Base-by-base conservation (phyloP, 2,888 invertebrate genomes). In the Caenorhabditis sp. region DNA sequence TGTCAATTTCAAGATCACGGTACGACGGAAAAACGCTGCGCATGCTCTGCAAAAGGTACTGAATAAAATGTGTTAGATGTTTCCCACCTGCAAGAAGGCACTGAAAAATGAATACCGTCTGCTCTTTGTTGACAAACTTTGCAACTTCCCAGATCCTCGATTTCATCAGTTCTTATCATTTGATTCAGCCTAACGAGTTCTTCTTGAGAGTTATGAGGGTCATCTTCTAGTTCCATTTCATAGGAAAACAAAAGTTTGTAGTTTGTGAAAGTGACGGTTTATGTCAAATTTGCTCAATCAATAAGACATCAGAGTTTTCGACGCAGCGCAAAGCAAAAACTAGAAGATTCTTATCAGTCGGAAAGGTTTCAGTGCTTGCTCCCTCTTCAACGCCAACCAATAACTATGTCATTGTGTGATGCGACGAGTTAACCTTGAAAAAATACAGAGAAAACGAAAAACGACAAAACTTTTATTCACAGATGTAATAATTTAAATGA, bases 21-120 rank as follows among this genome's bases (percentile, higher is more conserved):
- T 90, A 24, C 90, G 80, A 11, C 90, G 81, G 69, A 89, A 89
- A 68, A 89, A 88, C 9, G 88, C 89, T 3, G 88, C 89, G 71
- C 90, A 87, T 2, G 87, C 87, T 53, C 87, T 87, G 69, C 32
- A 78, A 69, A 44, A 24, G 32, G 15, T 32, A 32, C 32, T 26
- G 37, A 37, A 26, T 35, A 28, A 35, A 13, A n/a, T 13, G 2
- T 40, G 40, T 13, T 13, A 13, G 2, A 13, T 2, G 13, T 5
- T 40, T 40, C 40, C 40, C 58, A 81, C 81, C 81, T 70, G 67
- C 81, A 81, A 2, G 81, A 76, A 24, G 24, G 20, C 2, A 77
- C 76, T 4, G 65, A 37, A 51, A 81, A 81, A 28, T 81, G 81
- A 28, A 77, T 55, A 9, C 81, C 81, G 71, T 81, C 81, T 2